phyloP scores from a whole-genome alignment of 2,113 vertebrate species.

The Rhabdornis inornatus region DNA sequence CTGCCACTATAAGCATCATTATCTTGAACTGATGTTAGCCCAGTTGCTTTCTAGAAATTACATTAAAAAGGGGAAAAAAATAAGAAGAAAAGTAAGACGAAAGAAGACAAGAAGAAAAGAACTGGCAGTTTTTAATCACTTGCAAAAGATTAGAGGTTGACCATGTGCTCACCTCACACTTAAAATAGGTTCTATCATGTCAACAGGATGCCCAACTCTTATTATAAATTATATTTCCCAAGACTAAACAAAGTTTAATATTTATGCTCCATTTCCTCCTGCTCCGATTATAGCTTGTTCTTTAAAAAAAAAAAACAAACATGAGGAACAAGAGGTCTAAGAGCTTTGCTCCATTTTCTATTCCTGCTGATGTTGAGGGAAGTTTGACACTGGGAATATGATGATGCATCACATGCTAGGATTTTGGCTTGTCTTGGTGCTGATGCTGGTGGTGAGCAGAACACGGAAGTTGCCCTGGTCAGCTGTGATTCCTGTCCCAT shows the following conservation, averaged over 20 bases:
- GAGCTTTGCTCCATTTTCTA: not conserved
- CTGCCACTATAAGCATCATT: not conserved
- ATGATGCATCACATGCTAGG: not conserved
- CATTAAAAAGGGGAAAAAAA: not conserved
- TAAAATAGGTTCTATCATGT: slow-evolving; percentile 25
- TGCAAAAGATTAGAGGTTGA: not conserved
- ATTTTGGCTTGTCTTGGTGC: not conserved
- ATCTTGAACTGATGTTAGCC: not conserved
- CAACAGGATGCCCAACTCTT: slow-evolving; percentile 56
- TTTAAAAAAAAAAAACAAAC: not conserved
- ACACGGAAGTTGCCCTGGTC: not conserved
- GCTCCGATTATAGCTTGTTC: not conserved
- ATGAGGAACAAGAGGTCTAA: not conserved
- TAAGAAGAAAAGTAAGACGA: not conserved
- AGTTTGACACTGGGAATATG: rapidly evolving
- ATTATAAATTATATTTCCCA: slow-evolving; percentile 46
- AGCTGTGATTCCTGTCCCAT: not conserved
- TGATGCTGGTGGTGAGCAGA: not conserved
- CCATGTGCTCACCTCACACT: not conserved
- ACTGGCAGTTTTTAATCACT: not conserved
- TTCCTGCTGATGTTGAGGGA: not conserved
- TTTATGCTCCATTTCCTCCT: slow-evolving; percentile 36
- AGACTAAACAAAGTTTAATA: slow-evolving; percentile 54
- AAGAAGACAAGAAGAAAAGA: not conserved
- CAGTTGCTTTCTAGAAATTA: not conserved